Evolutionary conservation across 2,888 invertebrate genomes (phyloP).

Genomic region (Plebejus anna): DNA sequence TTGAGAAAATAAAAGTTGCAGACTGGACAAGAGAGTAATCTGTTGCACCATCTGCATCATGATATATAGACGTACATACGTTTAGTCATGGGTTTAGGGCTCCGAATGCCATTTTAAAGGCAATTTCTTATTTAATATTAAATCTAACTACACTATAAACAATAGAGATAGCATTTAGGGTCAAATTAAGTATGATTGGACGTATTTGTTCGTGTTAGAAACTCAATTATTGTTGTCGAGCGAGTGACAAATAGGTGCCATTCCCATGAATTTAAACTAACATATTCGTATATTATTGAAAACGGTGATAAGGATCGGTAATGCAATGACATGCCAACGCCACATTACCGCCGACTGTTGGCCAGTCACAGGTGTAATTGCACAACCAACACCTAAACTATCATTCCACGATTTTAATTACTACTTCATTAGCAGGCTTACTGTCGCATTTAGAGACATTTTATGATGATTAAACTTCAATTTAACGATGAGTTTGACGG

Average conservation of each 20-base stretch:
- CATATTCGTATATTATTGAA: constrained; percentile 56
- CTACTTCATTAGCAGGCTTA: not conserved
- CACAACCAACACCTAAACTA: constrained; percentile 55
- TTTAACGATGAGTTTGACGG: too few relatives aligned
- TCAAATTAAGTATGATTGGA: constrained; percentile 21
- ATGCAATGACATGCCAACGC: constrained; percentile 70
- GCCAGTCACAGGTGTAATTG: constrained; percentile 55
- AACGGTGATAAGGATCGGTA: constrained; percentile 51
- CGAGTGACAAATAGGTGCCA: constrained; percentile 44
- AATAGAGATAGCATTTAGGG: constrained; percentile 13
- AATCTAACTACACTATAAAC: not conserved
- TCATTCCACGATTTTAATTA: constrained; percentile 6
- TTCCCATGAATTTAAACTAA: constrained; percentile 52
- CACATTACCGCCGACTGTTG: constrained; percentile 74
- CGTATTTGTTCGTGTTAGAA: constrained; percentile 30
- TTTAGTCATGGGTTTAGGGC: too few relatives aligned
- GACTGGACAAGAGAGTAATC: too few relatives aligned
- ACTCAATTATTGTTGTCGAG: constrained; percentile 40
- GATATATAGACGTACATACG: too few relatives aligned
- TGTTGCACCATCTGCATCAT: too few relatives aligned
- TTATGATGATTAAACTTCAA: too few relatives aligned
- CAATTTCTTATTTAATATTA: too few relatives aligned
- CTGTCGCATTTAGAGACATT: too few relatives aligned
- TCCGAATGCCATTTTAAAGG: too few relatives aligned
- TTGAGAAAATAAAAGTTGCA: too few relatives aligned